Evolutionary conservation across 2,113 vertebrate species (phyloP), one percentile per base, ranked within the genome.

Genomic region (Platanista minor): DNA sequence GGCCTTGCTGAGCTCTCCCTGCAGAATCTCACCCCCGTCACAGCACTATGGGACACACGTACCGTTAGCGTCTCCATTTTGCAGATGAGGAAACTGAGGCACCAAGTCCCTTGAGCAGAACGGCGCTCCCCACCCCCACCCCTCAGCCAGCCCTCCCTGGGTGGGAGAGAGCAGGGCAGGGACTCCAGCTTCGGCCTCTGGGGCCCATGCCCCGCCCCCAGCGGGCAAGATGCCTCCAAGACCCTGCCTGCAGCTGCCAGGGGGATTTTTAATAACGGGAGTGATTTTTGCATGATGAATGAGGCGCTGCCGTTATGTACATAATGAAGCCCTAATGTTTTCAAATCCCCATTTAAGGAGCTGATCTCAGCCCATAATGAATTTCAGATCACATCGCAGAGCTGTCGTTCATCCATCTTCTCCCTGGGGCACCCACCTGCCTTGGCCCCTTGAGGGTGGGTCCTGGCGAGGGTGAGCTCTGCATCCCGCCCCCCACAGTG

Each of bases 271-370:
- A 96, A 98, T 98, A 97, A 96, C 92, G 2, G 94, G 88, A 98
- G 97, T 97, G 94, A 96, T 94, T 97, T 98, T 78, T 93, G 78
- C 96, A 78, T 96, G 88, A 95, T 98, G 98, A 96, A 98, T 88
- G 97, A 96, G 82, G 80, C 36, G 25, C 95, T 1, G 85, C 96
- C 80, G 87, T 77, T 97, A 96, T 97, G 96, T 97, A 96, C 95
- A 87, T 98, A 97, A 98, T 96, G 98, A 97, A 97, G 90, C 87
- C 95, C 96, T 97, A 93, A 96, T 98, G 97, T 98, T 98, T 98
- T 91, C 96, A 98, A 96, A 97, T 98, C 97, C 91, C 95, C 96
- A 61, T 96, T 97, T 97, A 98, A 97, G 94, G 98, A 96, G 95
- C 94, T 90, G 97, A 97, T 96, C 95, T 97, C 97, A 94, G 88